Percentiles rank a stretch among this genome's conserved stretches.
Evolutionary conservation across 2,797 vertebrate species (phyloP).

Genomic region (Hozukius guyotensis): DNA sequence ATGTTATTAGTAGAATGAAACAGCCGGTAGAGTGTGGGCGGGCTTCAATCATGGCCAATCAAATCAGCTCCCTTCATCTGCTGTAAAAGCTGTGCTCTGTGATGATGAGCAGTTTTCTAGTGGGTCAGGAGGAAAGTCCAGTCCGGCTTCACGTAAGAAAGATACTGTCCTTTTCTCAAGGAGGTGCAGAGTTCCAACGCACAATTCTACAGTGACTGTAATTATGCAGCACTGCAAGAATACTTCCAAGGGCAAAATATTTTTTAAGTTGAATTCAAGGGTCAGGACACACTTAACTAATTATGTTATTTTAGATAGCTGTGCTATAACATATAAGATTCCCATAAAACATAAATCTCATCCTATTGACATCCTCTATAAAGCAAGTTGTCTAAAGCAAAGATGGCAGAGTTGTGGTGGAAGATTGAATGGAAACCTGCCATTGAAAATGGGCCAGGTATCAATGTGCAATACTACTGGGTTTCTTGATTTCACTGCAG

Average conservation of each 20-base stretch:
- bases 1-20: slow-evolving; percentile 1
- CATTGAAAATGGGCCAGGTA: not conserved
- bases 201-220: not conserved
- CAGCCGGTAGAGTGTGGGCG: not conserved
- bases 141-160: not conserved
- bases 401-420: not conserved
- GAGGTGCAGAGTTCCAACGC: not conserved
- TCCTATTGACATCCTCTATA: not conserved
- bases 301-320: not conserved
- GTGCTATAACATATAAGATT: not conserved
- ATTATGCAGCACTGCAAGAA: not conserved
- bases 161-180: not conserved
- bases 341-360: not conserved
- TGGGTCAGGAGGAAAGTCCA: not conserved
- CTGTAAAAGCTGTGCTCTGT: not conserved
- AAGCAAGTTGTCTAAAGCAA: not conserved
- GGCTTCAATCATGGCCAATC: not conserved
- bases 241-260: not conserved
- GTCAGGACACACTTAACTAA: not conserved
- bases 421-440: not conserved
- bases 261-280: not conserved
- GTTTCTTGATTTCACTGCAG: not conserved
- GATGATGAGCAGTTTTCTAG: not conserved
- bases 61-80: slow-evolving; percentile 8
- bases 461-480: not conserved